Evolutionary conservation across 2,113 vertebrate species (phyloP).

Genomic region (Myrmecophaga tridactyla): DNA sequence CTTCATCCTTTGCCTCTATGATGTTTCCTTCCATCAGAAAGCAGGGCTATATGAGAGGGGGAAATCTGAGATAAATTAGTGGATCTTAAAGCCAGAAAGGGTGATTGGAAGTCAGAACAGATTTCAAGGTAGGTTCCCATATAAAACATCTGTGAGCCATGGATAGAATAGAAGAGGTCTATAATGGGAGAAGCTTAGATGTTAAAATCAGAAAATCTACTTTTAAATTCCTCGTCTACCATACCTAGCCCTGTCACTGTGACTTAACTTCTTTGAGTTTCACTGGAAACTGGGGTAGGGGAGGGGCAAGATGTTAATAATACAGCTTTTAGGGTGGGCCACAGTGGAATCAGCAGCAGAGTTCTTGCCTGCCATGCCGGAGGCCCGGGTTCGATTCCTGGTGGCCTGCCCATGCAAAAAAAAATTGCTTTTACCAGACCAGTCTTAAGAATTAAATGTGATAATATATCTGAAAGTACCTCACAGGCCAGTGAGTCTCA

Average conservation of each 20-base stretch:
- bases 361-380: too few species aligned
- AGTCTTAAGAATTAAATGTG: background rate
- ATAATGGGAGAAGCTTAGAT: background rate
- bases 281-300: background rate
- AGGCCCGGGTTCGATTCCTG: too few species aligned
- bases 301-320: background rate
- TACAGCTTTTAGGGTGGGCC: too few species aligned
- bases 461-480: background rate
- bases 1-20: background rate
- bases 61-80: background rate
- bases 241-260: background rate
- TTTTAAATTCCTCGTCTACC: background rate
- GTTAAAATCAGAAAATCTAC: background rate
- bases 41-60: background rate
- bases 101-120: background rate
- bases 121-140: background rate
- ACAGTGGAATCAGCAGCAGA: too few species aligned
- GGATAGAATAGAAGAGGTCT: background rate
- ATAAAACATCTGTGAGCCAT: background rate
- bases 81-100: background rate
- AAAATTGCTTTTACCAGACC: background rate
- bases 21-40: background rate
- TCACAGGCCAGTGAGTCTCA: background rate
- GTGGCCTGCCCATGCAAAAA: too few species aligned
- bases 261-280: background rate